Evolutionary conservation across 2,888 invertebrate species (phyloP).

Genomic region (Dolichopus griseipennis): DNA sequence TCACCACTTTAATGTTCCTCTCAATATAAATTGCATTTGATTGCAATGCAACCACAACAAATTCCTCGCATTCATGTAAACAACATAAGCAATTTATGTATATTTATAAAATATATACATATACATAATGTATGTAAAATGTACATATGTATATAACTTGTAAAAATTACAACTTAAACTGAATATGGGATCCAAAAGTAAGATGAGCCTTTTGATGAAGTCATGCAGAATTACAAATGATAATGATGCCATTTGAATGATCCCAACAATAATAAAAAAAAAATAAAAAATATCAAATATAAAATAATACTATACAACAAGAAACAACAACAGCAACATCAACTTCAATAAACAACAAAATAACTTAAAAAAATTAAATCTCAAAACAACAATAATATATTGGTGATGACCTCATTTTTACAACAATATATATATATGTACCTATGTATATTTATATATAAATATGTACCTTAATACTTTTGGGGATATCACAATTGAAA

Average conservation of each 20-base stretch:
- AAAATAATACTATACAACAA: background rate
- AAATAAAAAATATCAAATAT: background rate
- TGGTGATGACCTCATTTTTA: constrained; percentile 3
- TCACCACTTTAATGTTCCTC: no score
- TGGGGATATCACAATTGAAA: background rate
- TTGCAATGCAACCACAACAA: no score
- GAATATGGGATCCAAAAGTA: background rate
- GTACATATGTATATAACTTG: no score
- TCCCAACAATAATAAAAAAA: background rate
- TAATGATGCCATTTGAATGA: background rate
- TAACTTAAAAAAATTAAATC: background rate
- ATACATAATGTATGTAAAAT: no score
- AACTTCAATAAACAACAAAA: background rate
- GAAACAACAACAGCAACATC: background rate
- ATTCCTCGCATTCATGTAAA: no score
- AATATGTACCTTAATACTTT: background rate
- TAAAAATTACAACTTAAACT: no score
- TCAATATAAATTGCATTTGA: no score
- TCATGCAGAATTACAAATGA: background rate
- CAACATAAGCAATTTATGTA: no score
- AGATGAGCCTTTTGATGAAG: background rate
- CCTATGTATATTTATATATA: background rate
- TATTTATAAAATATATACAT: no score
- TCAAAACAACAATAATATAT: background rate
- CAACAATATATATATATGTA: background rate